Percentiles rank a stretch among this genome's conserved stretches.
These are phyloP conservation scores for Phrynocephalus forsythii DNA, from an alignment of 2,797 vertebrate genomes.

Conservation along the genomic window DNA sequence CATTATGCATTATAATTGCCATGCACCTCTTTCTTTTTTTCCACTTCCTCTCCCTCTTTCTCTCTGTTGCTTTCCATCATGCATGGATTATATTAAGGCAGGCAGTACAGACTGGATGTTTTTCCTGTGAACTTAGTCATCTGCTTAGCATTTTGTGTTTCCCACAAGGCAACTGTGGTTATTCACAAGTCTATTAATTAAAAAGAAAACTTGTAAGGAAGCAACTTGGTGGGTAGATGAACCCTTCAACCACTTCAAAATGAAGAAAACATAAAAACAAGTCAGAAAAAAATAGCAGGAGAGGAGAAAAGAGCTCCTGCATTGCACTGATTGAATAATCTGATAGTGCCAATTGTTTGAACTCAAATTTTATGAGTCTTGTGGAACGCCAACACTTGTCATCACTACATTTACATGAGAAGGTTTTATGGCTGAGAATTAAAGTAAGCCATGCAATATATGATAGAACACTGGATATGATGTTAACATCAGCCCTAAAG, in stretches of 20 bases:
- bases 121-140: conserved; percentile 74
- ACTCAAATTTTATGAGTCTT: conserved; percentile 58
- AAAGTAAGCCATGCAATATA: conserved; percentile 21
- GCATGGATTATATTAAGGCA: conserved; percentile 82
- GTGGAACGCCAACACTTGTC: conserved; percentile 59
- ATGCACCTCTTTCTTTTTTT: conserved; percentile 56
- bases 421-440: conserved; percentile 47
- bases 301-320: no score
- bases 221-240: conserved; percentile 70
- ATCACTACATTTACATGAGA: conserved; percentile 53
- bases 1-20: conserved; percentile 63
- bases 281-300: no score
- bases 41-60: conserved; percentile 27
- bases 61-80: conserved; percentile 2
- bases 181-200: conserved; percentile 83
- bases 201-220: conserved; percentile 76
- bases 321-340: conserved; percentile 47
- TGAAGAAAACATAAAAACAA: conserved; percentile 63
- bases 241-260: conserved; percentile 72
- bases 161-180: conserved; percentile 77
- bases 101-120: conserved; percentile 70
- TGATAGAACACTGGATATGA: conserved; percentile 1
- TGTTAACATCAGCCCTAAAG: conserved; percentile 56
- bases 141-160: conserved; percentile 77
- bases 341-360: conserved; percentile 57